Evolutionary conservation across 2,797 vertebrate genomes (phyloP), one percentile per base, ranked within the genome.

Genomic region (Notolabrus celidotus): DNA sequence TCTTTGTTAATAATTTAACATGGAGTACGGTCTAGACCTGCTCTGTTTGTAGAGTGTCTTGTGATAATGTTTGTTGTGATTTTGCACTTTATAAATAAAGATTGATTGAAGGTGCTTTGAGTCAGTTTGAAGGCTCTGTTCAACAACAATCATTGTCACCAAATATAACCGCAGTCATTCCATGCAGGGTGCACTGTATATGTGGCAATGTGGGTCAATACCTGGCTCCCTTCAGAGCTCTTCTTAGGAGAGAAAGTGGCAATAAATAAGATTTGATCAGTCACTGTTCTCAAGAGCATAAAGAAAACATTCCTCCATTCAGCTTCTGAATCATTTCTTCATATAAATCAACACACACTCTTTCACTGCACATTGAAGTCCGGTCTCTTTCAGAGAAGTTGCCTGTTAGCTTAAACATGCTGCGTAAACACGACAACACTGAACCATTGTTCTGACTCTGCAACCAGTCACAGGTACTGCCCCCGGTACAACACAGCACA

Each of bases 391-490:
- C 34, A 53, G 46, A 70, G 54, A 75, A 45, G 38, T 53, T 41
- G 11, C 68, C 67, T 67, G 64, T 73, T 63, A 53, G 57, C 66
- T 39, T 14, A 73, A 4, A 27, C 14, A 1, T 72, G 58, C 84
- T 87, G 83, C 61, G 77, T 84, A 90, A 87, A 88, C 73, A 88
- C 22, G 82, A 90, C 85, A 89, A 88, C 52, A 67, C 29, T 9
- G 22, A 42, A 42, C 57, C 59, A 78, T 85, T 84, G 82, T 86
- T 80, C 27, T 41, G 55, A 71, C 29, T 33, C 55, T 20, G 10
- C 60, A 62, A 22, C 39, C 59, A 12, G 31, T 52, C 50, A 17
- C 29, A 33, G 33, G 49, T 20, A 58, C 27, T 6, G 27, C 27
- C 11, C 8, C 47, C 47, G 41, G 42, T 17, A 20, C 49, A 49